A percentile compares a stretch with the other conserved stretches of the same genome.
Conservation (phyloP, 1,140 invertebrate species). For the Drosophila parabipectinata region DNA sequence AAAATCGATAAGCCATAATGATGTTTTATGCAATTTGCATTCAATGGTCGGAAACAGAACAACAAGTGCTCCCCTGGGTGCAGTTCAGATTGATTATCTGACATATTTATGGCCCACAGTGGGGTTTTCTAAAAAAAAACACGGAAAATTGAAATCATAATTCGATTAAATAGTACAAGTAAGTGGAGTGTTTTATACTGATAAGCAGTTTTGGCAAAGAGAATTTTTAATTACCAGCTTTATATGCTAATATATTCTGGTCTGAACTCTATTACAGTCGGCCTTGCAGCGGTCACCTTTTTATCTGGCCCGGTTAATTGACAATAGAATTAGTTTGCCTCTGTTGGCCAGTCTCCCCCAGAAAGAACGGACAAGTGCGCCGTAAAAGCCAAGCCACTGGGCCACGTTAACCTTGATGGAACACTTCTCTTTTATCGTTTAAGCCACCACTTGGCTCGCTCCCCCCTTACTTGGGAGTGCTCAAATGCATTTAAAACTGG, state of each 20-base stretch:
- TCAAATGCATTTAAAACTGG: slow-evolving; percentile 64
- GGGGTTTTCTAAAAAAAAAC: background rate
- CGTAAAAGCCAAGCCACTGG: slow-evolving; percentile 61
- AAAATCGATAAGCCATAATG: slow-evolving; percentile 44
- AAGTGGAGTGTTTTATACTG: too few species aligned
- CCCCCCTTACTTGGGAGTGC: slow-evolving; percentile 13
- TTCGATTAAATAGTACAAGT: background rate
- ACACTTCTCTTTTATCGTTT: slow-evolving; percentile 34
- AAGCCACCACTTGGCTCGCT: slow-evolving; percentile 1
- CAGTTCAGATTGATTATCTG: slow-evolving; percentile 16
- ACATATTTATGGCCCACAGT: slow-evolving; percentile 4
- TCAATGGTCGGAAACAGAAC: slow-evolving; percentile 18
- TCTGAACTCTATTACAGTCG: slow-evolving; percentile 9
- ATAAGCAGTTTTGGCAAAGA: too few species aligned
- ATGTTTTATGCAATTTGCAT: slow-evolving; percentile 32
- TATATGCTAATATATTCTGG: slow-evolving; percentile 26
- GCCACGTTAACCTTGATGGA: slow-evolving; percentile 68
- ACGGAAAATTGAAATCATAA: background rate
- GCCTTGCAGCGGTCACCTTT: slow-evolving; percentile 33
- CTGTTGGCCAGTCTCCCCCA: slow-evolving; percentile 29
- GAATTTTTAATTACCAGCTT: too few species aligned
- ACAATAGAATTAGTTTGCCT: slow-evolving; percentile 33
- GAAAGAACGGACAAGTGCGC: slow-evolving; percentile 51
- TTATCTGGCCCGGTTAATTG: slow-evolving; percentile 40
- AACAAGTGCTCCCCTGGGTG: slow-evolving; percentile 26